These are phyloP conservation scores for Macrotus californicus DNA, from an alignment of 2,113 vertebrate genomes.

Conservation along the genomic window DNA sequence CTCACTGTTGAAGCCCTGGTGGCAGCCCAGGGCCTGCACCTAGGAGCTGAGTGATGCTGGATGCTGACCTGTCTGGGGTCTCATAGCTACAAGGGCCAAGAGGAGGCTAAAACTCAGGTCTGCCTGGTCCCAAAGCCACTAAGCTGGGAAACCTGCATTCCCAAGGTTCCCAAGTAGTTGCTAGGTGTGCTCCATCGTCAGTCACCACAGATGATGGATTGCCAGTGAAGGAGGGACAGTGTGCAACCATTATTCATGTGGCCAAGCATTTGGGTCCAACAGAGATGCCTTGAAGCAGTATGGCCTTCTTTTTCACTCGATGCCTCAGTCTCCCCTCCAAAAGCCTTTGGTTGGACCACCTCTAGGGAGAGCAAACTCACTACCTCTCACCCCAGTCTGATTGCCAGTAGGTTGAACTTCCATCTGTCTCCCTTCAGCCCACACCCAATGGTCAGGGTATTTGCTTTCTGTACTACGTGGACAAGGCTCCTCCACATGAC, in stretches of 20 bases:
- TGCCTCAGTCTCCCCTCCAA: neutral
- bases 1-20: neutral
- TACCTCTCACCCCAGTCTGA: neutral
- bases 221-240: neutral
- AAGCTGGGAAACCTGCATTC: neutral
- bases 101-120: neutral
- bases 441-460: neutral
- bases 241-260: neutral
- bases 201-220: neutral
- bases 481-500: no score
- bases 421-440: neutral
- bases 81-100: neutral
- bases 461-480: neutral
- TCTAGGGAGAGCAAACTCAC: neutral
- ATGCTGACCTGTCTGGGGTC: neutral
- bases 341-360: neutral
- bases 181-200: neutral
- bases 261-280: neutral
- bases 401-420: neutral
- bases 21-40: neutral
- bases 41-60: neutral
- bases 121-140: neutral
- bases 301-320: neutral
- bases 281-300: neutral
- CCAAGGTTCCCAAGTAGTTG: neutral